These are phyloP conservation scores for Drosophila malerkotliana DNA, from an alignment of 1,140 invertebrate species.

Conservation along the genomic window DNA sequence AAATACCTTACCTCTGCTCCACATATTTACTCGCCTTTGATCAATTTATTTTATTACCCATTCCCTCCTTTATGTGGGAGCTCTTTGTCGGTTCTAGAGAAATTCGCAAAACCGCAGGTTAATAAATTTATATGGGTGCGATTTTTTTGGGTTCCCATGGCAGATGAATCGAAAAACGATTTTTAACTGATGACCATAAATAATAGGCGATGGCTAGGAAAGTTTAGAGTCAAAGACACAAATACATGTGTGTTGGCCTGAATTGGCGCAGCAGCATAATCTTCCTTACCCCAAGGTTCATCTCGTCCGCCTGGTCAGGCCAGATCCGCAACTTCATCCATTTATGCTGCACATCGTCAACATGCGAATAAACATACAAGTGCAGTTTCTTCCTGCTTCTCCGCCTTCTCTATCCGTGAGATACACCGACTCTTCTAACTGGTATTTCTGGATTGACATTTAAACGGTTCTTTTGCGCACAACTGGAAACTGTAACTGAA, in stretches of 20 bases:
- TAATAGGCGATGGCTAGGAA: conserved; percentile 9
- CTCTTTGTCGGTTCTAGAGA: neutral
- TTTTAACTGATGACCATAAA: conserved; percentile 32
- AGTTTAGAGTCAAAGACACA: conserved; percentile 28
- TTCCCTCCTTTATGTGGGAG: neutral
- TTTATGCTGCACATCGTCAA: conserved; percentile 73
- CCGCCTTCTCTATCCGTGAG: conserved; percentile 39
- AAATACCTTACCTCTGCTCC: neutral
- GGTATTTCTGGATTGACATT: conserved; percentile 83
- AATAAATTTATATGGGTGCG: conserved; percentile 1
- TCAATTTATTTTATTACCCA: neutral
- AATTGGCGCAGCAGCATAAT: conserved; percentile 53
- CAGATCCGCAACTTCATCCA: conserved; percentile 43
- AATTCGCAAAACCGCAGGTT: neutral
- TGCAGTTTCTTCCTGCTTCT: conserved; percentile 71
- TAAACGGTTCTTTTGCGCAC: conserved; percentile 82
- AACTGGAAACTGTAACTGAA: conserved; percentile 72
- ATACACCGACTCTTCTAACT: conserved; percentile 75
- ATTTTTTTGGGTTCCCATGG: conserved; percentile 1
- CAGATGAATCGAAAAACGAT: conserved; percentile 12
- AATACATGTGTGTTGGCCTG: conserved; percentile 65
- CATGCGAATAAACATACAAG: conserved; percentile 75
- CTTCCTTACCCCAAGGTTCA: conserved; percentile 53
- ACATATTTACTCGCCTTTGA: neutral
- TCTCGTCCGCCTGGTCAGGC: conserved; percentile 58